Base-by-base conservation (phyloP, 1,140 invertebrate genomes). In the Cydia fagiglandana region DNA sequence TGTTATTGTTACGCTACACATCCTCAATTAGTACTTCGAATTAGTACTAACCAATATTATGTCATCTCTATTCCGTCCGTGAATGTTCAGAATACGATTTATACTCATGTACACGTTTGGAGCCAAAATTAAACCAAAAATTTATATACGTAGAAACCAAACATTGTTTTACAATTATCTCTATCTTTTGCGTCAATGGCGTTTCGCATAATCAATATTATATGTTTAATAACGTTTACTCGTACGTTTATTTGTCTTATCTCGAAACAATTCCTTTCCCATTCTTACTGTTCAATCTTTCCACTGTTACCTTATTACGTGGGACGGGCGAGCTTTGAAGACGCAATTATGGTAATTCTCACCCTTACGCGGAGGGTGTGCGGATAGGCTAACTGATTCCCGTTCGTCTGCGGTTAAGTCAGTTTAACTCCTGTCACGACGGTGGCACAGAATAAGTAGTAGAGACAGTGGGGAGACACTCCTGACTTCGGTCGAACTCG, bases 341-440 rank as follows among this genome's bases (percentile, higher is more conserved):
- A 38, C 30, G 66, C 66, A 70, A 70, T 70, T 70, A 70, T 70
- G 66, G 66, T 70, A 70, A 70, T 70, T 70, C 9, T 70, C 66
- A 70, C 66, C 66, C 66, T 34, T 70, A 70, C 66, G 28, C 5
- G 30, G 66, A 70, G 66, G 66, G 66, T 61, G 50, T n/a, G 50
- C 50, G 56, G 56, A 61, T 7, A 10, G 56, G 17, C 20, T 61
- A 61, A 61, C 56, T 61, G 20, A 61, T 61, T 61, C 17, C 53
- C 50, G 50, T 15, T 61, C 53, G 17, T 61, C 53, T 61, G 56
- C 56, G 7, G 20, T 24, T 17, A 24, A 61, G 20, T 61, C 56
- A 61, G 7, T 61, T 61, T 61, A 17, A 56, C 53, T 56, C 15
- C 53, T 17, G 17, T 56, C 53, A 56, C 53, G 53, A 17, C n/a